Conservation (phyloP, 2,888 invertebrate genomes). For the Apamea anceps region DNA sequence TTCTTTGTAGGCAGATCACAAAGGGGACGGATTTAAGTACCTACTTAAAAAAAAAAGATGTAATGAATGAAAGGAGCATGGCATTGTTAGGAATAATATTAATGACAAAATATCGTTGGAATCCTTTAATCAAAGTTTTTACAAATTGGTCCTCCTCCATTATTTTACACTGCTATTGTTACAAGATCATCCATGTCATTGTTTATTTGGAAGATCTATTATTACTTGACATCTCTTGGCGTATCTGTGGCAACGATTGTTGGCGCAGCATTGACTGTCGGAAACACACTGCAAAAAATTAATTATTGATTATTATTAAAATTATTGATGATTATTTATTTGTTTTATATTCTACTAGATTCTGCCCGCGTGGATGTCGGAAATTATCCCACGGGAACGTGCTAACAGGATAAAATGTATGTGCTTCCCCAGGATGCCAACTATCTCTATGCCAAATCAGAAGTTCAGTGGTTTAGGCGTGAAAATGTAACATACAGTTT, state of each 20-base stretch:
- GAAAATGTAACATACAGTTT: too few relatives aligned
- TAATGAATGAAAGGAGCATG: background rate
- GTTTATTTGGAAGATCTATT: constrained; percentile 37
- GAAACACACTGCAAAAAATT: constrained; percentile 56
- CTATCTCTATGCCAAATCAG: too few relatives aligned
- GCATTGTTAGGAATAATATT: background rate
- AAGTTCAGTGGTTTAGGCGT: too few relatives aligned
- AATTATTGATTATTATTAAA: background rate
- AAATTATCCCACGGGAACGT: too few relatives aligned
- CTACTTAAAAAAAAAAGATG: background rate
- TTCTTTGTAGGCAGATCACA: background rate
- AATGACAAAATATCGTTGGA: background rate
- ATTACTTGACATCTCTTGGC: constrained; percentile 52
- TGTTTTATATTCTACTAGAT: background rate
- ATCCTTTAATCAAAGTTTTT: constrained; percentile 16
- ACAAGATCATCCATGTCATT: background rate
- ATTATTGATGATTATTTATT: background rate
- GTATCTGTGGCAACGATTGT: constrained; percentile 42
- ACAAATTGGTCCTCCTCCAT: background rate
- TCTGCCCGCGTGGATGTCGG: too few relatives aligned
- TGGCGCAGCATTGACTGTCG: constrained; percentile 59
- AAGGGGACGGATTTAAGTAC: background rate
- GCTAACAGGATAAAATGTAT: too few relatives aligned
- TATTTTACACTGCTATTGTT: background rate
- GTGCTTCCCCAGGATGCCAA: too few relatives aligned